A percentile compares a stretch with the other conserved stretches of the same genome.
Conservation (phyloP, 2,797 vertebrate genomes). For the Natrix natrix region DNA sequence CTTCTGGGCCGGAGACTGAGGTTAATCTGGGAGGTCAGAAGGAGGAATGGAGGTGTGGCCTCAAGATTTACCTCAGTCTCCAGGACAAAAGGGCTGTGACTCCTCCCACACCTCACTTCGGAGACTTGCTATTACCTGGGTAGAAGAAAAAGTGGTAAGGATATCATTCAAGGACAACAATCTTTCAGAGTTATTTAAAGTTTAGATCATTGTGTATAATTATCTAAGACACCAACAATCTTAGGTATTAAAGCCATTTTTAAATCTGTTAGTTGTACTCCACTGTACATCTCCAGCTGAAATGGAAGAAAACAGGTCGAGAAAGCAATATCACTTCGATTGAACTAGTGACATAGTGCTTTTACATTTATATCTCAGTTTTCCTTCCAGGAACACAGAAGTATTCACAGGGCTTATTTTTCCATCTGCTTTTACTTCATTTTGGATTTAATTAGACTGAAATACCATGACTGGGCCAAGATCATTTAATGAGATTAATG, state of each 20-base stretch:
- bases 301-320: neutral
- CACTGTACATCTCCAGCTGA: neutral
- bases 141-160: constrained; percentile 43
- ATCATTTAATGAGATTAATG: neutral
- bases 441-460: neutral
- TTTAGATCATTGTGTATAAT: constrained; percentile 21
- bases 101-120: too few species aligned
- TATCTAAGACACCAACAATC: constrained; percentile 3
- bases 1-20: too few species aligned
- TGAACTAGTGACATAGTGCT: neutral
- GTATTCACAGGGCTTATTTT: neutral
- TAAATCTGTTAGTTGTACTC: neutral
- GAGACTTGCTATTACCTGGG: constrained; percentile 47
- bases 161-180: constrained; percentile 41
- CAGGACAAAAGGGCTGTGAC: too few species aligned
- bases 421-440: neutral
- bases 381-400: neutral
- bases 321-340: neutral
- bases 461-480: neutral
- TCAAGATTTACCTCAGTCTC: too few species aligned
- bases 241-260: neutral
- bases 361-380: neutral
- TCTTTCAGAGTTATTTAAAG: constrained; percentile 1
- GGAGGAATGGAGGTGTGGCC: too few species aligned
- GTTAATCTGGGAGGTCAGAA: too few species aligned